These are phyloP conservation scores for Andrena marginata DNA, from an alignment of 2,888 invertebrate genomes.

Conservation along the genomic window DNA sequence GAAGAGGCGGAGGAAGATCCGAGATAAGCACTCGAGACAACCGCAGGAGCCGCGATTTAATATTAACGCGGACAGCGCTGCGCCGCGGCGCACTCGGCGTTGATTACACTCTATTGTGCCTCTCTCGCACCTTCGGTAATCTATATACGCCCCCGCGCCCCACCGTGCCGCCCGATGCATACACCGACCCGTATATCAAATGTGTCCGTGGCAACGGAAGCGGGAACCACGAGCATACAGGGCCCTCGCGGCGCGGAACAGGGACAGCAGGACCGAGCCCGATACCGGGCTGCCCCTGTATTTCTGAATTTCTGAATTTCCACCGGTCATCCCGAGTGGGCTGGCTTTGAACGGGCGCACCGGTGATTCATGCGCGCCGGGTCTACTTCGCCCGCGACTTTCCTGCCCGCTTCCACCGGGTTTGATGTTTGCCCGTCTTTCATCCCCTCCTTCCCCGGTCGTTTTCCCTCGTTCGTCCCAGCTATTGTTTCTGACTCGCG, in stretches of 20 bases:
- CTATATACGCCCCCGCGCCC: constrained; percentile 67
- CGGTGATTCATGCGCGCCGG: constrained; percentile 46
- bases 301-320: constrained; percentile 66
- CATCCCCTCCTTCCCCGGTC: background rate
- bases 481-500: constrained; percentile 20
- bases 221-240: constrained; percentile 61
- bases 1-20: constrained; percentile 68
- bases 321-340: constrained; percentile 38
- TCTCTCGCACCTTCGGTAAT: constrained; percentile 79
- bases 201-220: constrained; percentile 78
- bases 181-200: constrained; percentile 79
- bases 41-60: constrained; percentile 78
- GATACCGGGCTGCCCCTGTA: constrained; percentile 52
- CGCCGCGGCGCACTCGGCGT: constrained; percentile 71
- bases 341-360: constrained; percentile 58
- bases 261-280: background rate
- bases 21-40: constrained; percentile 78
- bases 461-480: background rate
- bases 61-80: constrained; percentile 76
- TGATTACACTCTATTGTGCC: constrained; percentile 81
- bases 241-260: constrained; percentile 3
- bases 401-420: background rate
- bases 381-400: constrained; percentile 29
- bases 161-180: constrained; percentile 72
- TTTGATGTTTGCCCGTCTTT: background rate